These are phyloP conservation scores for Pseudorhombus dupliciocellatus DNA, from an alignment of 2,113 vertebrate species.

Conservation along the genomic window DNA sequence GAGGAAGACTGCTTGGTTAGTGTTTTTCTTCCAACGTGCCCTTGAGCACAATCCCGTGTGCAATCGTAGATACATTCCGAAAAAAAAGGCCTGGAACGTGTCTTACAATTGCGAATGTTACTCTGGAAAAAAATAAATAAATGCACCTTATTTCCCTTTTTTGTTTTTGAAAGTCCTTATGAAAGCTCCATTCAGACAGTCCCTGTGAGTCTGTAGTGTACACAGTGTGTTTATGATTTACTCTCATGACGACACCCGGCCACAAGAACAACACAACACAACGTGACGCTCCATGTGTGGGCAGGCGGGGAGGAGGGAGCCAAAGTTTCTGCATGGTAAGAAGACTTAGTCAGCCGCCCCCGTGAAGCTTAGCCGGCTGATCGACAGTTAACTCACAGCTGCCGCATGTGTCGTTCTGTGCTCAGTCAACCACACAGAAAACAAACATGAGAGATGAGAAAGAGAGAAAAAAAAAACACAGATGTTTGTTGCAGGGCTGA, in stretches of 20 bases:
- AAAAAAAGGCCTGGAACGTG: not conserved
- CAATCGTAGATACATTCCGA: not conserved
- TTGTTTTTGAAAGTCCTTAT: not conserved
- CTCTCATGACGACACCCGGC: constrained; percentile 23
- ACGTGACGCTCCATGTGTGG: constrained; percentile 54
- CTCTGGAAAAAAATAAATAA: too few relatives aligned
- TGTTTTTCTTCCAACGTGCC: not conserved
- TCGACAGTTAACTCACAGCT: constrained; percentile 56
- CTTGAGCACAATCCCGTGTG: not conserved
- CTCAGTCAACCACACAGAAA: constrained; percentile 38
- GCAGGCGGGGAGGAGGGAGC: constrained; percentile 45
- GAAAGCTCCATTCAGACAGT: constrained; percentile 3
- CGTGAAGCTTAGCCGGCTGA: constrained; percentile 53
- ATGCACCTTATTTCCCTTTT: not conserved
- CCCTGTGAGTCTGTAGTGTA: not conserved
- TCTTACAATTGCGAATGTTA: not conserved
- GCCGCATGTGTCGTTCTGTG: constrained; percentile 14
- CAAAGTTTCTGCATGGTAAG: constrained; percentile 62
- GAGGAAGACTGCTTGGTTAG: not conserved
- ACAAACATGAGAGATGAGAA: constrained; percentile 49
- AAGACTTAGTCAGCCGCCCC: constrained; percentile 70
- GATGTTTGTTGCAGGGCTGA: constrained; percentile 48
- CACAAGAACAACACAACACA: constrained; percentile 52
- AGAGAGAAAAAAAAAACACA: constrained; percentile 27
- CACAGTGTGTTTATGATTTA: constrained; percentile 3